Conservation (phyloP, 2,888 invertebrate genomes). For the Linnaemya tessellans region DNA sequence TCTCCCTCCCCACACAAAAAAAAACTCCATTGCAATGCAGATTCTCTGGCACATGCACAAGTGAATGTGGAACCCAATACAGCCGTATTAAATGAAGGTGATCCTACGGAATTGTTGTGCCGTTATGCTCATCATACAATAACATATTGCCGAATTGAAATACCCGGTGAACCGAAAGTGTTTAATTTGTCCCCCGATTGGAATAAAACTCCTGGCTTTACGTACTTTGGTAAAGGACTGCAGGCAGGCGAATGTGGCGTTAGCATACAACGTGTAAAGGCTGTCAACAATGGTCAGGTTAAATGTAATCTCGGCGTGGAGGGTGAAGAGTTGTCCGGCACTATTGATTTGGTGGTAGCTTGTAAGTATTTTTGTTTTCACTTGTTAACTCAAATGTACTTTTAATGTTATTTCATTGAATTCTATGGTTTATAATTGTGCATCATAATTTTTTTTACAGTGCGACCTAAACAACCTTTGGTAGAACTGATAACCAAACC, state of each 20-base stretch:
- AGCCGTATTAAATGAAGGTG: constrained; percentile 81
- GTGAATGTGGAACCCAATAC: constrained; percentile 81
- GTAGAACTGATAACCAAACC: constrained; percentile 78
- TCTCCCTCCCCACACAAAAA: not conserved
- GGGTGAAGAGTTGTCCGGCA: constrained; percentile 86
- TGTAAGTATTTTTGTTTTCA: constrained; percentile 85
- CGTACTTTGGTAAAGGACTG: constrained; percentile 85
- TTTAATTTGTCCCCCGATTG: constrained; percentile 84
- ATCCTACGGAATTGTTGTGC: constrained; percentile 81
- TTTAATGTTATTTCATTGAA: not conserved
- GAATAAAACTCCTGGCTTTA: constrained; percentile 83
- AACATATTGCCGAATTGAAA: constrained; percentile 83
- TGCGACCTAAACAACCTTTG: constrained; percentile 81
- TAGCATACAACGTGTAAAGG: constrained; percentile 86
- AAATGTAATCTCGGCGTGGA: constrained; percentile 87
- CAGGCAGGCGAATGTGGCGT: constrained; percentile 89
- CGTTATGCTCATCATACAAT: constrained; percentile 79
- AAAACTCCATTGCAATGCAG: constrained; percentile 73
- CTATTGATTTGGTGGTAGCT: constrained; percentile 88
- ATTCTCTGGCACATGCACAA: constrained; percentile 78
- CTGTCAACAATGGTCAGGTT: constrained; percentile 88
- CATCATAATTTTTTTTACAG: constrained; percentile 71
- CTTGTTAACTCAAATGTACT: not conserved
- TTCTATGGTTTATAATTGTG: not conserved
- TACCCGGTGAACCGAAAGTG: constrained; percentile 83